Base-by-base conservation (phyloP, 2,888 invertebrate genomes). In the Antitype chi region DNA sequence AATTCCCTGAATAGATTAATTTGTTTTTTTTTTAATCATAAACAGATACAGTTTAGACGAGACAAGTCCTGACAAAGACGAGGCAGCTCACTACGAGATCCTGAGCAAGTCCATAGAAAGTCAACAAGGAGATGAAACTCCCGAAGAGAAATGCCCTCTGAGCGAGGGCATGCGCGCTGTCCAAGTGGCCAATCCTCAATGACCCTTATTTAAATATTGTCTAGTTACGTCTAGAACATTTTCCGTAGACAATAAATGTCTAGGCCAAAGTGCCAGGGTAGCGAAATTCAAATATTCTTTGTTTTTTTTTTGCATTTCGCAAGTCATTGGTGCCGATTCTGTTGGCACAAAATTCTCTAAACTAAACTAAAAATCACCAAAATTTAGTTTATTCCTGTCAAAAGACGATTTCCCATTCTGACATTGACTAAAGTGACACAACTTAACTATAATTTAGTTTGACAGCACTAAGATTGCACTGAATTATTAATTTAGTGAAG, bases 41-140 rank as follows among this genome's bases (percentile, higher is more conserved):
- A 47, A 32, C 93, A 97, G 97, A 84, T 98, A 97, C 91, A 95
- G 92, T 38, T 87, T 97, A 78, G 98, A 98, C 90, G 97, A 97
- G 83, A 97, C 97, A 1, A 97, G 97, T 78, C 98, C 98, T 0
- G 91, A 96, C 0, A 96, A 96, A 84, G 96, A 97, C 57, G 96
- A 97, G 70, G 95, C 95, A 0, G 94, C 94, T 0, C 97, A 97
- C 80, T 97, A 98, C 90, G 97, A 97, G 91, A 97, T 98, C 73
- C 93, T 97, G 49, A 97, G 97, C 90, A 97, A 97, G 86, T 80
- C 90, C 4, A 94, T 93, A 0, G 83, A 83, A 38, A 84, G 75
- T 25, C 64, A 64, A 32, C 49, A 68, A 66, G 76, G 66, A 6
- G 67, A 70, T 17, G 62, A 70, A 2, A 49, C 82, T 7, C 25